Percentiles rank a stretch among this genome's conserved stretches.
Conservation (phyloP, 2,888 invertebrate species). For the Ophion ventricosus region DNA sequence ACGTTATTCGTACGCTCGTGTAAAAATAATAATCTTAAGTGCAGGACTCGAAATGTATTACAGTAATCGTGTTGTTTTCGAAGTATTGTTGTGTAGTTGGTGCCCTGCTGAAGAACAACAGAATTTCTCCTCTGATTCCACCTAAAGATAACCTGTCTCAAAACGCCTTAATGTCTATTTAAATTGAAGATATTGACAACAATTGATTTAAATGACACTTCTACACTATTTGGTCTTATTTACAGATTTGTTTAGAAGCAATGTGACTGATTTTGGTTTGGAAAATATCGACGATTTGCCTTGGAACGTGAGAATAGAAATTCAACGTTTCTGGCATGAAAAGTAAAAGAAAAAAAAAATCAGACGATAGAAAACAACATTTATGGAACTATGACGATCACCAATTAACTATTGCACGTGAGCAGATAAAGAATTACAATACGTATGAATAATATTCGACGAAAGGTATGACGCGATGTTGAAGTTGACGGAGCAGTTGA, state of each 20-base stretch:
- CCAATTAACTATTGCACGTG: not conserved
- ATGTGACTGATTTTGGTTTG: constrained; percentile 72
- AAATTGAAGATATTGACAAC: not conserved
- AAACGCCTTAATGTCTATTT: no score
- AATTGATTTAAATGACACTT: not conserved
- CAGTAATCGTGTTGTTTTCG: no score
- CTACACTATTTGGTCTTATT: not conserved
- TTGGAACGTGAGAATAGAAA: constrained; percentile 70
- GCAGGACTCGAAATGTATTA: no score
- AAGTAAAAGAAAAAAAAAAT: constrained; percentile 66
- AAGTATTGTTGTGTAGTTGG: no score
- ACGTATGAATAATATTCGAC: constrained; percentile 31
- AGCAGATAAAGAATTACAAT: constrained; percentile 17
- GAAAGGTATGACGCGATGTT: constrained; percentile 75
- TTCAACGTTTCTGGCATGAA: constrained; percentile 75
- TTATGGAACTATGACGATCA: not conserved
- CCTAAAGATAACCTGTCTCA: no score
- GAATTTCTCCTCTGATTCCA: no score
- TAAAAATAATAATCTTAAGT: no score
- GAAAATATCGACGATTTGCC: constrained; percentile 69
- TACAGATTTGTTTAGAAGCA: constrained; percentile 76
- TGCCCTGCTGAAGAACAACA: no score
- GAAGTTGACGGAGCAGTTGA: constrained; percentile 70
- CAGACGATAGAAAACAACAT: not conserved
- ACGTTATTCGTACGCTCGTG: no score